Base-by-base conservation (phyloP, 2,888 invertebrate species). In the Dorcus hopei region DNA sequence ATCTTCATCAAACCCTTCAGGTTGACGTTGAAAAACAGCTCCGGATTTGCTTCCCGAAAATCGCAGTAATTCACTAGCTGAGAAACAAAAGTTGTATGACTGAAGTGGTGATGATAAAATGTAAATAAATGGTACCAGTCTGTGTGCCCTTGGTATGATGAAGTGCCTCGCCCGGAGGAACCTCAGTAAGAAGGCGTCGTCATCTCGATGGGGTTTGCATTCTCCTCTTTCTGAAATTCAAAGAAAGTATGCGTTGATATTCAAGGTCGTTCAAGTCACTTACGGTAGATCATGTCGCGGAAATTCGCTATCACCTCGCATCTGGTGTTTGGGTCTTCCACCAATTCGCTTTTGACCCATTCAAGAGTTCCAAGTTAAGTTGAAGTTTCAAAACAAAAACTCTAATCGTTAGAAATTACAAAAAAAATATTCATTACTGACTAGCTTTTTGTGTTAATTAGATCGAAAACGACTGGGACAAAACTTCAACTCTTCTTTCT, bases 111-210 rank as follows among this genome's bases (percentile, higher is more conserved):
- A 19, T 19, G 59, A 48, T 58, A 40, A 42, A 48, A 40, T 14
- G 19, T 2, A 19, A 19, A 2, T 19, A 19, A 19, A 19, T 19
- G 19, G 26, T 38, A 78, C 92, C 85, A 92, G 79, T 80, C 86
- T 83, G 73, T 91, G 89, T 2, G 91, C 88, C 58, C 84, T 80
- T 66, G 87, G 85, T 0, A 89, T 81, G 65, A 87, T 83, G 78
- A 91, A 92, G 72, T 83, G 82, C 66, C 91, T 84, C 2, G 89
- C 88, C 63, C 92, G 83, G 59, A 93, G 79, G 74, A 91, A 93
- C 73, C 87, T 83, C 51, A 89, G 78, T 56, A 93, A 79, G 73
- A 86, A 91, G 16, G 83, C 85, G 70, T 92, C 90, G 74, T 92
- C 92, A 78, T 86, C 88, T 57, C 91, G 82, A 66, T 89, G 87